Evolutionary conservation across 2,113 vertebrate species (phyloP).

Genomic region (Aegithalos caudatus): DNA sequence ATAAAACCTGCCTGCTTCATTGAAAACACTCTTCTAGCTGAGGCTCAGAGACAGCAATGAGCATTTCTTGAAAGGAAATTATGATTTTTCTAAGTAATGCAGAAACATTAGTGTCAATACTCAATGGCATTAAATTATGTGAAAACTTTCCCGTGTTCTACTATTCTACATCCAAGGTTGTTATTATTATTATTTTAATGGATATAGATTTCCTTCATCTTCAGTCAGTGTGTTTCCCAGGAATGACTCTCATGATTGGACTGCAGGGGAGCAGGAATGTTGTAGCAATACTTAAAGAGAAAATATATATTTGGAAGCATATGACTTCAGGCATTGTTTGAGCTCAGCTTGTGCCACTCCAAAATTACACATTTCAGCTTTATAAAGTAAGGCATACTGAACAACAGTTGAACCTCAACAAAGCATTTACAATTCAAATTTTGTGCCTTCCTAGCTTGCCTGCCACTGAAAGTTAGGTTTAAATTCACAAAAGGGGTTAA

Average conservation of each 20-base stretch:
- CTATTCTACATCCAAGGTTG: background rate
- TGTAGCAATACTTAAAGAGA: background rate
- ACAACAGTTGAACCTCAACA: background rate
- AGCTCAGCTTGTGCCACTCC: background rate
- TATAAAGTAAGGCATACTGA: background rate
- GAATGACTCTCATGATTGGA: background rate
- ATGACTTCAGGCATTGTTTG: background rate
- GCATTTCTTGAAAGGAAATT: background rate
- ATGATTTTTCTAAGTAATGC: background rate
- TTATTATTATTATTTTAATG: background rate
- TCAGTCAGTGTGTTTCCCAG: background rate
- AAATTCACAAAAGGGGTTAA: background rate
- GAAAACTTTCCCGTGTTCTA: background rate
- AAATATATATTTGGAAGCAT: background rate
- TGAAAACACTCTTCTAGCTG: background rate
- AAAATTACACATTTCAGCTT: background rate
- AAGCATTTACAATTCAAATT: background rate
- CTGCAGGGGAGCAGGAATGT: background rate
- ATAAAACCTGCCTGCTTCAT: background rate
- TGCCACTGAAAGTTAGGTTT: background rate
- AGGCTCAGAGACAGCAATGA: background rate
- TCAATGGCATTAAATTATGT: background rate
- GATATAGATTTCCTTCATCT: background rate
- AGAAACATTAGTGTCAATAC: background rate
- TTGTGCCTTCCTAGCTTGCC: background rate